Conservation (phyloP, 1,140 invertebrate genomes). For the Panonychus citri region DNA sequence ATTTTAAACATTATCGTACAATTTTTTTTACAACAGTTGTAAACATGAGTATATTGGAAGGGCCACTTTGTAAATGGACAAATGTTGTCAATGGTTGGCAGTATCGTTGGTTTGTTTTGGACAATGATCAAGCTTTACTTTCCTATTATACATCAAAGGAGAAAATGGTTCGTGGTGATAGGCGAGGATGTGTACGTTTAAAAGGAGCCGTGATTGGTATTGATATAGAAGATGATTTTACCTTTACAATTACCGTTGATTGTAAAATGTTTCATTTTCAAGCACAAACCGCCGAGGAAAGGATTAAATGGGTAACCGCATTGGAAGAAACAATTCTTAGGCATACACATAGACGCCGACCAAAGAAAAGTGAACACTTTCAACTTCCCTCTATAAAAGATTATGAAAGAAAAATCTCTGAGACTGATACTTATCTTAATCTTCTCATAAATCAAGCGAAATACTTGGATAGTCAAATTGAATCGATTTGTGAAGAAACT, state of each 20-base stretch:
- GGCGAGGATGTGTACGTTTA: constrained; percentile 77
- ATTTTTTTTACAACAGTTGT: no score
- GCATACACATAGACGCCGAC: constrained; percentile 31
- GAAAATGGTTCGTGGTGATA: constrained; percentile 89
- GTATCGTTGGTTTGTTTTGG: constrained; percentile 94
- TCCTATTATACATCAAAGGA: constrained; percentile 98
- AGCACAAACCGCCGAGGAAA: constrained; percentile 74
- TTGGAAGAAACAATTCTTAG: constrained; percentile 77
- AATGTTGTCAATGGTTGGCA: constrained; percentile 99
- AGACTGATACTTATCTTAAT: constrained; percentile 87
- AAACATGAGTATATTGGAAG: constrained; percentile 36
- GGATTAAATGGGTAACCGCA: constrained; percentile 81
- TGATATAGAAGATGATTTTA: constrained; percentile 95
- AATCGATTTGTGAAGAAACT: constrained; percentile 34
- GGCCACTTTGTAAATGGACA: constrained; percentile 98
- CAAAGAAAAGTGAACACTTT: constrained; percentile 6
- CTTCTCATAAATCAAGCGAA: constrained; percentile 71
- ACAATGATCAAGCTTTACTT: constrained; percentile 76
- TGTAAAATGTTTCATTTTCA: constrained; percentile 97
- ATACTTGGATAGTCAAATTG: constrained; percentile 38
- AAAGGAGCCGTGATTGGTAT: constrained; percentile 85
- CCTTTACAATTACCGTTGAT: constrained; percentile 96
- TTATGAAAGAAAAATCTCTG: constrained; percentile 72
- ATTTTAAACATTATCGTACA: no score
- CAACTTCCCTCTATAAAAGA: constrained; percentile 36